Base-by-base conservation (phyloP, 2,888 invertebrate genomes). In the Euproctis similis region DNA sequence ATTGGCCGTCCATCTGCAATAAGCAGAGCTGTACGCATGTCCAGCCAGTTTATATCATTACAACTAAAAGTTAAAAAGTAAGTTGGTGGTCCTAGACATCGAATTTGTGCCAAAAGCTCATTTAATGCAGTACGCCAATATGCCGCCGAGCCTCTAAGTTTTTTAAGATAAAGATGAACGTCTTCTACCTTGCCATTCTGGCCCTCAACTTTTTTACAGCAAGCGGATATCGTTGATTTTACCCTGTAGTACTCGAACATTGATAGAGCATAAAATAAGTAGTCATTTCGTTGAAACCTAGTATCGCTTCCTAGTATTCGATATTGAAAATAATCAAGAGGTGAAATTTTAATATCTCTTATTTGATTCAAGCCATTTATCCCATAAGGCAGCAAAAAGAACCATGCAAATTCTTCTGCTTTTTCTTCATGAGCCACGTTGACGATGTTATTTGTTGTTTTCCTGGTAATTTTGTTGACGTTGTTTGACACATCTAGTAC, bases 391-490 rank as follows among this genome's bases (percentile, higher is more conserved):
- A 56, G 48, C 10, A 52, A 29, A 30, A 31, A 12, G 24, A 23
- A 57, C 48, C 52, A 53, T 1, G 46, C 31, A 17, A 48, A 48
- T 36, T 48, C 46, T 32, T 54, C 54, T 31, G 48, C 37, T 38
- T 21, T 21, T 8, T 11, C 4, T 9, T 21, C 21, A 43, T 46
- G 38, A 22, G 14, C 23, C 4, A 32, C 39, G 31, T 53, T 53
- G 1, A 47, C 45, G 24, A 47, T 49, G 29, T 49, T 46, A 23
- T 40, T 31, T 4, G 12, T 30, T 9, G 48, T 53, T 30, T 48
- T 52, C 1, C 42, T 13, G 9, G 13, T 34, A 19, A 30, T 31
- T 26, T 26, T 26, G 11, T 26, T 26, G 4, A 26, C 6, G 12
- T 30, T 30, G 17, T 8, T 4, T 11, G 23, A 18, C 4, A 30